Evolutionary conservation across 2,888 invertebrate genomes (phyloP), one percentile per base, ranked within the genome.

Genomic region (Nemotelus pantherinus): DNA sequence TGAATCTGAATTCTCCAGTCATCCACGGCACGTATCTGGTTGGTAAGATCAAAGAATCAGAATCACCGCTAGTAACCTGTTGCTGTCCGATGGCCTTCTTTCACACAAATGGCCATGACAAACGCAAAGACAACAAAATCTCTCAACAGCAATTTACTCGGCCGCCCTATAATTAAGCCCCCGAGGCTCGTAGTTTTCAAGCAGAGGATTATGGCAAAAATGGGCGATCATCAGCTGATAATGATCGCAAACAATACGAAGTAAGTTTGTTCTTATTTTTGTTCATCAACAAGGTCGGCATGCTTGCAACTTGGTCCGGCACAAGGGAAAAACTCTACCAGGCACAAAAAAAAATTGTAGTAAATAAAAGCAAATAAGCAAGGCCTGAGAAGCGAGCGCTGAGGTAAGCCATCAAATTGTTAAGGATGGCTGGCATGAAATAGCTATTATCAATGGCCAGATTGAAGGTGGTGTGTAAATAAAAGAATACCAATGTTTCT

Each of bases 161-260:
- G 74, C 74, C 74, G 74, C 74, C 74, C 74, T 74, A 63, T 74
- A 74, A 74, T 74, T 74, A 74, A 25, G 48, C 41, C 55, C 25
- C 43, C 55, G 53, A 70, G 70, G 55, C 39, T 10, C 50, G 60
- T n/a, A 39, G 63, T 25, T 25, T 60, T 60, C 74, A n/a, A 25
- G 60, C 58, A 50, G 63, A 74, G 48, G 74, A 74, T 74, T 74
- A 74, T 74, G 60, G 74, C 72, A 72, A 74, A 74, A 74, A 74
- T 74, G 63, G 63, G 74, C 74, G 63, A 74, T 74, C 63, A 74
- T 74, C 74, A 74, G 74, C 74, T 74, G 74, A 74, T 74, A 74
- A 74, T 74, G 50, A 74, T 74, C 74, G 63, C 74, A 74, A 74
- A 74, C 60, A 74, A 63, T 63, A 63, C 55, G 43, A 57, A 45